These are phyloP conservation scores for Cephus cinctus DNA, from an alignment of 1,140 invertebrate genomes.

Conservation along the genomic window DNA sequence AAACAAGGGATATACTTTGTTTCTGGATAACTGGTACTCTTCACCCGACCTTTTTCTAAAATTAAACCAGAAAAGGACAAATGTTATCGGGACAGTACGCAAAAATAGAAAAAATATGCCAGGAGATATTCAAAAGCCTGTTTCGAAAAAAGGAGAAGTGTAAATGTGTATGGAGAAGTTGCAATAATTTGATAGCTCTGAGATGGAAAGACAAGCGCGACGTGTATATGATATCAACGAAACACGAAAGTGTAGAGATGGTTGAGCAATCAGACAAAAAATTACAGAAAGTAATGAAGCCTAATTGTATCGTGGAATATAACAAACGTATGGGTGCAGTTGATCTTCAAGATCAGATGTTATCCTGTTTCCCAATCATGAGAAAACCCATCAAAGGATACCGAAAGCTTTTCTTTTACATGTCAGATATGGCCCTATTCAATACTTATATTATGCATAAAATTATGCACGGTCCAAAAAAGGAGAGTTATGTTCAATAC, in stretches of 20 bases:
- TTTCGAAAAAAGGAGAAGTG: not conserved
- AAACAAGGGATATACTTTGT: not conserved
- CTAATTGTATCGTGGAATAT: no score
- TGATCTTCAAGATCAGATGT: not conserved
- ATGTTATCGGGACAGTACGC: conserved; percentile 5
- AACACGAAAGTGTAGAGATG: not conserved
- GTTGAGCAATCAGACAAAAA: no score
- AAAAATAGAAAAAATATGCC: not conserved
- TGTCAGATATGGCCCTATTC: not conserved
- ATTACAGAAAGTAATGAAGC: no score
- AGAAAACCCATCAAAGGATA: not conserved
- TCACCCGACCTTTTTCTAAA: not conserved
- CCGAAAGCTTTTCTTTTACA: not conserved
- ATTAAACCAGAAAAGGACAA: conserved; percentile 1
- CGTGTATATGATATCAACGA: not conserved
- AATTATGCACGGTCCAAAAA: not conserved
- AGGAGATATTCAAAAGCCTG: not conserved
- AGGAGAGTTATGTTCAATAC: not conserved
- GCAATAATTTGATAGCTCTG: not conserved
- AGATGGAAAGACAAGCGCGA: not conserved
- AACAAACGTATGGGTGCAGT: not conserved
- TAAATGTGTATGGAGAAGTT: not conserved
- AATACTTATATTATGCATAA: no score
- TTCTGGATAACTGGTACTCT: conserved; percentile 1
- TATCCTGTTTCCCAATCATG: not conserved